phyloP scores from a whole-genome alignment of 2,888 invertebrate genomes.

The Seira musarum region DNA sequence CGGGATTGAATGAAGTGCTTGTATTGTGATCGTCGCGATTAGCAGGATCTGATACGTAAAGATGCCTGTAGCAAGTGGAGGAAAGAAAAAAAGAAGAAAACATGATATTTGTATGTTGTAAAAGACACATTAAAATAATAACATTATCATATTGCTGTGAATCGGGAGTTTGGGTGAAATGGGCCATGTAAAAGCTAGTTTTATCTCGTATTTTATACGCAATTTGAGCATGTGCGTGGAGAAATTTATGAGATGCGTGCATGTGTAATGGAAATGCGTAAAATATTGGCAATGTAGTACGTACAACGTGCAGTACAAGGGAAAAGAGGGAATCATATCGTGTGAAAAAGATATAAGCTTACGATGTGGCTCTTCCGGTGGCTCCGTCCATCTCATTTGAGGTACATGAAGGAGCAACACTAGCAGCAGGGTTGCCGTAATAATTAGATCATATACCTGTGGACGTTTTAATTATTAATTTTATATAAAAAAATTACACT shows the following conservation, averaged over 20 bases:
- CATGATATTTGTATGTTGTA: slow-evolving; percentile 8
- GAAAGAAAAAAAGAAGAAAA: neutral
- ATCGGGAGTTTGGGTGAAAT: neutral
- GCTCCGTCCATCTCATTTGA: slow-evolving; percentile 58
- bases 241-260: slow-evolving; percentile 13
- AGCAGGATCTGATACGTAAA: slow-evolving; percentile 67
- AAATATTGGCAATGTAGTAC: neutral
- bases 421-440: slow-evolving; percentile 67
- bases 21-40: slow-evolving; percentile 66
- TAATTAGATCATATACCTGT: slow-evolving; percentile 68
- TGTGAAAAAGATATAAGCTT: slow-evolving; percentile 17
- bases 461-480: too few relatives aligned
- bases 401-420: slow-evolving; percentile 66
- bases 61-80: slow-evolving; percentile 64
- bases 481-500: neutral
- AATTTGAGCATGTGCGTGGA: neutral
- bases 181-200: slow-evolving; percentile 9
- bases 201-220: neutral
- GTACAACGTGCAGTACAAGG: too few relatives aligned
- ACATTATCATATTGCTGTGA: slow-evolving; percentile 3
- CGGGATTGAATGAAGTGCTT: slow-evolving; percentile 68
- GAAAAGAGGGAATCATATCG: too few relatives aligned
- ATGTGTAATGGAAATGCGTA: too few relatives aligned
- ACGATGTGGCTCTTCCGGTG: slow-evolving; percentile 47
- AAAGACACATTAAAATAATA: slow-evolving; percentile 29